Base-by-base conservation (phyloP, 1,140 invertebrate species). In the Megalopta genalis region DNA sequence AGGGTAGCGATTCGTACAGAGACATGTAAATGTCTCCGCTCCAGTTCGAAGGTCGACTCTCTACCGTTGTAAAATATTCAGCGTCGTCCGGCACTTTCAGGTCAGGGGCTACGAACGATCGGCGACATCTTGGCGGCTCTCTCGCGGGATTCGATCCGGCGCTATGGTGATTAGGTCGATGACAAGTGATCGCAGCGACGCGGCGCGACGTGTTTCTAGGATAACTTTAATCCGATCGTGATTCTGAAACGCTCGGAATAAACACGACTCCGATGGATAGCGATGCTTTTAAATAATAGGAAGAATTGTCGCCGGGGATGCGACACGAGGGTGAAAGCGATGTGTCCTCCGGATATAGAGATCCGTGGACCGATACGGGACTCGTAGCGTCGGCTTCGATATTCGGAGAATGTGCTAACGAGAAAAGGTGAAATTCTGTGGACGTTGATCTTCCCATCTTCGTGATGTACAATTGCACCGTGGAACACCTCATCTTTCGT, bases 31-130 rank as follows among this genome's bases (percentile, higher is more conserved):
- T 32, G 32, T 4, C 32, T 32, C 32, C 8, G 4, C 64, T 63
- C 60, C 27, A 32, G 12, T n/a, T 62, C 54, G 60, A 27, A 78
- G 68, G 77, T 68, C 60, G 69, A 39, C 70, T 78, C 74, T 80
- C 62, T 71, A 80, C 70, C 46, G 84, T 83, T 83, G 86, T 86
- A 86, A 86, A 86, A 86, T 86, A 86, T 86, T 86, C 84, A 86
- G 86, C 60, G 63, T 68, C 52, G 60, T 74, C n/a, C 21, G 63
- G 54, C 59, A 75, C 74, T 83, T 81, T 54, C 85, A 83, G 81
- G 84, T 86, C 84, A 86, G 72, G 70, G 57, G 64, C 84, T 81
- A 54, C 25, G 52, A 3, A 46, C 59, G 66, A 69, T 65, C 63
- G 64, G 67, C 70, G 65, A 73, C 18, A 67, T 77, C 59, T 60